Percentiles rank a stretch among this genome's conserved stretches.
phyloP scores from a whole-genome alignment of 2,888 invertebrate genomes.

The Sinopyrophorus schimmeli region DNA sequence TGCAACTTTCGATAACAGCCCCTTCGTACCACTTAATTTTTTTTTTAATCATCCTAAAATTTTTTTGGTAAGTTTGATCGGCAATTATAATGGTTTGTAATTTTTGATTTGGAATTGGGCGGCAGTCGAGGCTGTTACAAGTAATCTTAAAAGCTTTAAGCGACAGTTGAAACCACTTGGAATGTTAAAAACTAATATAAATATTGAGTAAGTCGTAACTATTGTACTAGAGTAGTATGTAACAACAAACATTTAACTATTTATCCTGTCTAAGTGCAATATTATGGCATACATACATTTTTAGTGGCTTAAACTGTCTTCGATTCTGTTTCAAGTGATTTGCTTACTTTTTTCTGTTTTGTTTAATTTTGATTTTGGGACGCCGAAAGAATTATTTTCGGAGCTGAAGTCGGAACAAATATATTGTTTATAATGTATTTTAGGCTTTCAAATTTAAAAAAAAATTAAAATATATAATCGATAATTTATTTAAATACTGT shows the following conservation, averaged over 20 bases:
- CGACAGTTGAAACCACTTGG: slow-evolving; percentile 29
- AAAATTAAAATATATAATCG: too few relatives aligned
- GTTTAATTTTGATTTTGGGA: too few relatives aligned
- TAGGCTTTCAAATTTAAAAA: too few relatives aligned
- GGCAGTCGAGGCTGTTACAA: slow-evolving; percentile 12
- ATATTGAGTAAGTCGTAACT: slow-evolving; percentile 27
- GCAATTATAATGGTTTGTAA: too few relatives aligned
- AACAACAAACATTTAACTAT: slow-evolving; percentile 33
- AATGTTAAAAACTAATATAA: slow-evolving; percentile 24
- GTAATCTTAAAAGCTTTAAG: slow-evolving; percentile 21
- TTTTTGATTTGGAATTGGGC: too few relatives aligned
- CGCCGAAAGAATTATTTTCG: too few relatives aligned
- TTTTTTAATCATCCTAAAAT: background rate
- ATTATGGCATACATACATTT: slow-evolving; percentile 26
- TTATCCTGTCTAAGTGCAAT: slow-evolving; percentile 29
- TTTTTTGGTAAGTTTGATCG: too few relatives aligned
- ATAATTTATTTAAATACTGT: too few relatives aligned
- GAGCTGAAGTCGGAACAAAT: too few relatives aligned
- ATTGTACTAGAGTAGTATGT: slow-evolving; percentile 29
- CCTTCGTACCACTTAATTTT: background rate
- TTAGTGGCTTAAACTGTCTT: slow-evolving; percentile 23
- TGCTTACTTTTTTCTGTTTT: too few relatives aligned
- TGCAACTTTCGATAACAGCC: slow-evolving; percentile 17
- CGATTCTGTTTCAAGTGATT: too few relatives aligned
- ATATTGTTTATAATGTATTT: too few relatives aligned